Base-by-base conservation (phyloP, 2,888 invertebrate genomes). In the Amphiduros pacificus region DNA sequence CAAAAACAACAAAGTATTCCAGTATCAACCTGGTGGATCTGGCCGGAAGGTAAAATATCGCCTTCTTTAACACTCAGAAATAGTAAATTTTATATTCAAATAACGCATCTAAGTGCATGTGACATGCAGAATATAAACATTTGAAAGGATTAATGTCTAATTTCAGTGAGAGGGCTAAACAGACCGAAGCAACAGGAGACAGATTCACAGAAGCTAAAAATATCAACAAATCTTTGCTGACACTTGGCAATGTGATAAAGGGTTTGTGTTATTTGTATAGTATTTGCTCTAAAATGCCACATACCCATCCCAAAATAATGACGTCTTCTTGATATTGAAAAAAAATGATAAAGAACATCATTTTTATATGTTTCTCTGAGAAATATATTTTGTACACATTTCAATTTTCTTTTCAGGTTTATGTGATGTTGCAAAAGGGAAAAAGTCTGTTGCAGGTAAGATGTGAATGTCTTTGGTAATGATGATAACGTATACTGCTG, bases 21-120 rank as follows among this genome's bases (percentile, higher is more conserved):
- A 28, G 36, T 20, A 68, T 72, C 26, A 72, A 69, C 41, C 64
- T 72, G 26, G 72, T 72, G 11, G 72, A 72, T 57, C 57, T 72
- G 50, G 72, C 72, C 44, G 72, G 72, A 44, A 71, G 71, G 71
- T 71, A 41, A 41, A 53, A 17, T 36, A 36, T 50, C n/a, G 17
- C 36, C 36, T 36, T 17, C n/a, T n/a, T n/a, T n/a, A n/a, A n/a
- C n/a, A n/a, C n/a, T n/a, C n/a, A n/a, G n/a, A n/a, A n/a, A n/a
- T n/a, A n/a, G n/a, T n/a, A n/a, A n/a, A n/a, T n/a, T n/a, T n/a
- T n/a, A n/a, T n/a, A n/a, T n/a, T n/a, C n/a, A n/a, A n/a, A n/a
- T n/a, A n/a, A n/a, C n/a, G n/a, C n/a, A n/a, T n/a, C n/a, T n/a
- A n/a, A n/a, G n/a, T n/a, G n/a, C n/a, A n/a, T n/a, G n/a, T n/a